phyloP scores from a whole-genome alignment of 1,140 invertebrate species.

The Drosophila grimshawi region DNA sequence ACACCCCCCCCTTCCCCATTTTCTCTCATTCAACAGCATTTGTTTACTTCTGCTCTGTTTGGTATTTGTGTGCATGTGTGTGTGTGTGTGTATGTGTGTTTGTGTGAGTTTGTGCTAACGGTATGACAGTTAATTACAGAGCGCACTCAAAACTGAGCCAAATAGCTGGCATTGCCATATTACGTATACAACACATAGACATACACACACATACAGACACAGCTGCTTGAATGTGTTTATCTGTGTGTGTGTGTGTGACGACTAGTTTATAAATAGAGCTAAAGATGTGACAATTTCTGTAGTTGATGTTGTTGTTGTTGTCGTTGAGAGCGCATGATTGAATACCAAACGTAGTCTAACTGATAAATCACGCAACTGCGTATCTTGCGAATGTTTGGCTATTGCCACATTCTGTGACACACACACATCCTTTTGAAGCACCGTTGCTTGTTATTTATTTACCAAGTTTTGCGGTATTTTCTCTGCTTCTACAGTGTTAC shows the following conservation, averaged over 20 bases:
- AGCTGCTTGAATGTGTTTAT: not conserved
- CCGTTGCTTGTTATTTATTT: no score
- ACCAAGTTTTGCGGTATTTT: no score
- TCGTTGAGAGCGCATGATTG: constrained; percentile 40
- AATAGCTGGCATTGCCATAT: constrained; percentile 49
- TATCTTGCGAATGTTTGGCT: not conserved
- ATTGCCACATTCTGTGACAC: not conserved
- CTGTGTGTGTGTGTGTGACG: constrained; percentile 36
- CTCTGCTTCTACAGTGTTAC: no score
- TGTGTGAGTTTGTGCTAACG: constrained; percentile 7
- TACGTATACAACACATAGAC: constrained; percentile 51
- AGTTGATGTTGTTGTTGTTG: no score
- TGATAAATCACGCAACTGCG: constrained; percentile 39
- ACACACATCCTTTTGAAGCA: not conserved
- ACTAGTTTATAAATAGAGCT: constrained; percentile 63
- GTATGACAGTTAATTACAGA: constrained; percentile 35
- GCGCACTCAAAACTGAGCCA: constrained; percentile 23
- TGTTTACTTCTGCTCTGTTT: constrained; percentile 37
- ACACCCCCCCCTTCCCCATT: not conserved
- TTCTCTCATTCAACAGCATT: constrained; percentile 11
- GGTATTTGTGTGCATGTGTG: not conserved
- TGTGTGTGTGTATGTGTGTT: not conserved
- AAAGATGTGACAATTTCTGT: constrained; percentile 45
- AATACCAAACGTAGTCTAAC: constrained; percentile 33
- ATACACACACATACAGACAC: not conserved